A percentile compares a stretch with the other conserved stretches of the same genome.
Evolutionary conservation across 2,797 vertebrate genomes (phyloP).

Genomic region (Rhyacichthys aspro): DNA sequence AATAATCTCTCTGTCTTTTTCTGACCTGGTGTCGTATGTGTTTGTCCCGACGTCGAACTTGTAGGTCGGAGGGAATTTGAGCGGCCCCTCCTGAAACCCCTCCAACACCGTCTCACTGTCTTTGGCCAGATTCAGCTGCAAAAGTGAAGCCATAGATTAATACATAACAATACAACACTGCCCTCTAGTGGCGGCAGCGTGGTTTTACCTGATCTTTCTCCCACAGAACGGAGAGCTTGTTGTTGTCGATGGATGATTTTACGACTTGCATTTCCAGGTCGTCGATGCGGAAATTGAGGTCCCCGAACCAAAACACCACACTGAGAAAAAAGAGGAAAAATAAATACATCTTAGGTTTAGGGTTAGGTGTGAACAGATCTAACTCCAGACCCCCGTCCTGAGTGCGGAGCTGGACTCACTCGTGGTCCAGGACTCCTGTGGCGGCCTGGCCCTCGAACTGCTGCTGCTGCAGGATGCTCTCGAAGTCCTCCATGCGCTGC

Average conservation of each 20-base stretch:
- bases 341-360: too few relatives aligned
- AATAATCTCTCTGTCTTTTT: too few relatives aligned
- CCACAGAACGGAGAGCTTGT: slow-evolving; percentile 87
- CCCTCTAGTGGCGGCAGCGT: slow-evolving; percentile 52
- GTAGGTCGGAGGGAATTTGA: slow-evolving; percentile 96
- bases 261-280: slow-evolving; percentile 92
- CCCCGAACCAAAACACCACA: slow-evolving; percentile 97
- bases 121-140: slow-evolving; percentile 95
- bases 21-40: slow-evolving; percentile 95
- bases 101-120: slow-evolving; percentile 89
- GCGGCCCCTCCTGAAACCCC: slow-evolving; percentile 92
- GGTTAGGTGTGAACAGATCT: too few relatives aligned
- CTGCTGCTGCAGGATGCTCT: slow-evolving; percentile 96
- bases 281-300: slow-evolving; percentile 96
- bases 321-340: slow-evolving; percentile 79
- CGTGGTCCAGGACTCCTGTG: slow-evolving; percentile 91
- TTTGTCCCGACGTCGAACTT: slow-evolving; percentile 97
- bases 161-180: not conserved
- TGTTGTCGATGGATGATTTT: slow-evolving; percentile 91
- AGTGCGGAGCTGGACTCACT: slow-evolving; percentile 85
- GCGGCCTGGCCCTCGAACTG: slow-evolving; percentile 90
- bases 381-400: too few relatives aligned
- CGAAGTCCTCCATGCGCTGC: slow-evolving; percentile 96
- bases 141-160: slow-evolving; percentile 16
- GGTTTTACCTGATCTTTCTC: slow-evolving; percentile 94